A percentile compares a stretch with the other conserved stretches of the same genome.
phyloP scores from a whole-genome alignment of 2,113 vertebrate genomes.

The Oreochromis aureus region DNA sequence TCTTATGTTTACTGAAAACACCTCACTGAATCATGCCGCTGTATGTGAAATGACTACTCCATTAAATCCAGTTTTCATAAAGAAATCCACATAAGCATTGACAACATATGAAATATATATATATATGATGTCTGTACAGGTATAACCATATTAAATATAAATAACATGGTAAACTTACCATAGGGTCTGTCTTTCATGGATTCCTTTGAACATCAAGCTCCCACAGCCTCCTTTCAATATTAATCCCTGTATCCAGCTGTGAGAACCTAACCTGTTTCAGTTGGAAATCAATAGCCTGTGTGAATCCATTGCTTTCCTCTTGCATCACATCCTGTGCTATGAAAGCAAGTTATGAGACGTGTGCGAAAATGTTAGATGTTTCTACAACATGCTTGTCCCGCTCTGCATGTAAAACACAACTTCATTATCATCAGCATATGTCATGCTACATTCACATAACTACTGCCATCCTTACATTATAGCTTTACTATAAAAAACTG shows the following conservation, averaged over 20 bases:
- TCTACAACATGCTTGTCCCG: not conserved
- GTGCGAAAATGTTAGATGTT: not conserved
- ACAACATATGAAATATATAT: not conserved
- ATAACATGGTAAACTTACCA: not conserved
- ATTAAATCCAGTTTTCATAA: not conserved
- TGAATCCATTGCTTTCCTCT: conserved; percentile 60
- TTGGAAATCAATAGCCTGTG: conserved; percentile 41
- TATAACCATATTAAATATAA: not conserved
- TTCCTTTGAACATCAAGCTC: conserved; percentile 42
- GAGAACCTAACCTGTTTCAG: conserved; percentile 38
- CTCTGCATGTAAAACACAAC: not conserved
- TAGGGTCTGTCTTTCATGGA: not conserved
- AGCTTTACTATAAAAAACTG: not conserved
- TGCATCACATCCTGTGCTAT: conserved; percentile 54
- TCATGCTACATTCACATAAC: not conserved
- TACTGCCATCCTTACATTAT: not conserved
- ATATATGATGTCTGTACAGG: not conserved
- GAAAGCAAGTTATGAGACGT: conserved; percentile 17
- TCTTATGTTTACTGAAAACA: not conserved
- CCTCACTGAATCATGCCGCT: not conserved
- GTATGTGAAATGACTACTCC: not conserved
- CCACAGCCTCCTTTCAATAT: conserved; percentile 24
- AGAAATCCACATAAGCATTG: not conserved
- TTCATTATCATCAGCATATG: not conserved
- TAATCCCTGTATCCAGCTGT: conserved; percentile 36